Evolutionary conservation across 1,140 invertebrate species (phyloP).

Genomic region (Drosophila ercepeae): DNA sequence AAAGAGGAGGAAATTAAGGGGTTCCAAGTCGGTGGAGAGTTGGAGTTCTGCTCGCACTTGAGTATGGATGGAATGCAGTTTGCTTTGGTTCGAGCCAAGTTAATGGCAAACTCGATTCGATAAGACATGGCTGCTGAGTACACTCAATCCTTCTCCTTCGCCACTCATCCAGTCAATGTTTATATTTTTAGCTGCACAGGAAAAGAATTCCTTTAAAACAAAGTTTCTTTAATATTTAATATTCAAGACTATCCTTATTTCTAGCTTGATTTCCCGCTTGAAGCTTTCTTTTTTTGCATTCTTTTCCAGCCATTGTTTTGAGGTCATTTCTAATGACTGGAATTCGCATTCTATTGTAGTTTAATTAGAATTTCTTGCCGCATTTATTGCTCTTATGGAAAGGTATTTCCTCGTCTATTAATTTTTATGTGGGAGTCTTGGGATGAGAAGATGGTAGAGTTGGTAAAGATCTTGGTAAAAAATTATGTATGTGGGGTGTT

Average conservation of each 20-base stretch:
- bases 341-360: constrained; percentile 42
- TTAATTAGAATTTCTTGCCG: constrained; percentile 62
- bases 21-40: not conserved
- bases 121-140: constrained; percentile 69
- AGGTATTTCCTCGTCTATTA: constrained; percentile 26
- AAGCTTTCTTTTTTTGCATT: constrained; percentile 35
- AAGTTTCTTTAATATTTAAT: no score
- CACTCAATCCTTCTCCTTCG: constrained; percentile 12
- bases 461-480: not conserved
- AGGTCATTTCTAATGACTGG: constrained; percentile 69
- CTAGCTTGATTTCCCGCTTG: constrained; percentile 18
- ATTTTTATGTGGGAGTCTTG: constrained; percentile 58
- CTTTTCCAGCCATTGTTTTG: constrained; percentile 46
- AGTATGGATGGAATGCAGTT: constrained; percentile 68
- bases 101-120: constrained; percentile 70
- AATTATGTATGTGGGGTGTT: not conserved
- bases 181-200: constrained; percentile 8
- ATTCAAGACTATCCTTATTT: no score
- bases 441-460: constrained; percentile 1
- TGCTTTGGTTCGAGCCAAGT: constrained; percentile 54
- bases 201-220: not conserved
- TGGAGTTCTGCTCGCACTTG: constrained; percentile 34
- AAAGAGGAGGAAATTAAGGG: not conserved
- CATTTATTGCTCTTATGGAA: constrained; percentile 10
- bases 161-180: constrained; percentile 7